phyloP scores from a whole-genome alignment of 2,888 invertebrate species.

The Epicampocera succincta region DNA sequence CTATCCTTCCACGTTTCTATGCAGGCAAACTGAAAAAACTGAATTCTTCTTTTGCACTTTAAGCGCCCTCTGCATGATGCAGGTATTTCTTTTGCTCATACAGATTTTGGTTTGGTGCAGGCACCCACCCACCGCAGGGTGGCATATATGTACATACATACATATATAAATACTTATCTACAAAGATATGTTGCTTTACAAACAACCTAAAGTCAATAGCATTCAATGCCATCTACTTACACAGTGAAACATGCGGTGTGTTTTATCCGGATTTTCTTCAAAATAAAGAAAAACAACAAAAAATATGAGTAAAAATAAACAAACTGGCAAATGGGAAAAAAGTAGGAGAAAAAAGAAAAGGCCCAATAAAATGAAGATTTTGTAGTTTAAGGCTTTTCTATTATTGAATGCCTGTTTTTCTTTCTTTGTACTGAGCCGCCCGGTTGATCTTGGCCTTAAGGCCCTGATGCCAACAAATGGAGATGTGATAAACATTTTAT shows the following conservation, averaged over 20 bases:
- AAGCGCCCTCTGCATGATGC: no score
- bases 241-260: not conserved
- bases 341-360: not conserved
- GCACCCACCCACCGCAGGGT: not conserved
- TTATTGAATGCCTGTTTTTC: conserved; percentile 2
- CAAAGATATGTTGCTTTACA: conserved; percentile 4
- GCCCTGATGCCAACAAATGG: not conserved
- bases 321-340: not conserved
- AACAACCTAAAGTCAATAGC: conserved; percentile 29
- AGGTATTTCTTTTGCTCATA: no score
- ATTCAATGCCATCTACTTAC: no score
- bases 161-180: no score
- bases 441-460: conserved; percentile 13
- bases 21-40: no score
- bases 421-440: not conserved
- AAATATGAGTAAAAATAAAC: not conserved
- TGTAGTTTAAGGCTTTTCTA: not conserved
- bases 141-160: not conserved
- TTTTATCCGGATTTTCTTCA: not conserved
- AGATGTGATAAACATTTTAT: no score
- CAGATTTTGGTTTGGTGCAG: no score
- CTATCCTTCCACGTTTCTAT: no score
- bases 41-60: no score
- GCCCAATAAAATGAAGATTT: conserved; percentile 3
- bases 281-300: not conserved